phyloP scores from a whole-genome alignment of 2,797 vertebrate species.

The Florisuga fusca region DNA sequence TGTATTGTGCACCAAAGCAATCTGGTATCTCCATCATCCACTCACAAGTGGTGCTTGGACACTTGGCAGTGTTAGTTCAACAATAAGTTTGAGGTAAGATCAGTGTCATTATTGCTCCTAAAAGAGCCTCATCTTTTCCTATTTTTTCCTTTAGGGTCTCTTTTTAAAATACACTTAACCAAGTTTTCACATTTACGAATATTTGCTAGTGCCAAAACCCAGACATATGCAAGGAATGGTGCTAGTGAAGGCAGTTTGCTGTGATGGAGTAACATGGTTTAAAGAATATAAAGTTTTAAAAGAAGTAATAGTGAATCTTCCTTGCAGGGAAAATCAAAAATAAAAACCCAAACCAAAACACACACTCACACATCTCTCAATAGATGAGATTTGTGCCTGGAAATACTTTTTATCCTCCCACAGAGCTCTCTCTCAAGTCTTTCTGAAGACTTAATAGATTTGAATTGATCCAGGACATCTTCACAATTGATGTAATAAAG shows the following conservation, averaged over 20 bases:
- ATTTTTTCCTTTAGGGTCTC: background rate
- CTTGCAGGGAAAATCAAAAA: background rate
- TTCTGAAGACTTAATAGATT: conserved; percentile 16
- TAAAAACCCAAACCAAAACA: background rate
- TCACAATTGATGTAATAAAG: conserved; percentile 33
- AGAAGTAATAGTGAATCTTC: background rate
- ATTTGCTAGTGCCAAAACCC: background rate
- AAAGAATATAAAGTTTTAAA: background rate
- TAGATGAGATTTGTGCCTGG: background rate
- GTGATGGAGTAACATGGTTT: background rate
- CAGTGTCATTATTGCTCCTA: background rate
- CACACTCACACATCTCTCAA: background rate
- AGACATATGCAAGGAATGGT: background rate
- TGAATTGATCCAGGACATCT: conserved; percentile 19
- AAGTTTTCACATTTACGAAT: background rate
- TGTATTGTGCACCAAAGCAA: background rate
- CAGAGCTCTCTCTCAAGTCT: background rate
- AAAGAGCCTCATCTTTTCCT: background rate
- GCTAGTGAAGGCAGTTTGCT: background rate
- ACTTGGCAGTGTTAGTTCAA: background rate
- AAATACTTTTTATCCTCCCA: background rate
- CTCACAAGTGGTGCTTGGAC: background rate
- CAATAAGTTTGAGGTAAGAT: background rate
- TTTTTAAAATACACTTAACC: background rate
- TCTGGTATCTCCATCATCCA: background rate